Conservation (phyloP, 1,140 invertebrate species). For the Steinernema feltiae region DNA sequence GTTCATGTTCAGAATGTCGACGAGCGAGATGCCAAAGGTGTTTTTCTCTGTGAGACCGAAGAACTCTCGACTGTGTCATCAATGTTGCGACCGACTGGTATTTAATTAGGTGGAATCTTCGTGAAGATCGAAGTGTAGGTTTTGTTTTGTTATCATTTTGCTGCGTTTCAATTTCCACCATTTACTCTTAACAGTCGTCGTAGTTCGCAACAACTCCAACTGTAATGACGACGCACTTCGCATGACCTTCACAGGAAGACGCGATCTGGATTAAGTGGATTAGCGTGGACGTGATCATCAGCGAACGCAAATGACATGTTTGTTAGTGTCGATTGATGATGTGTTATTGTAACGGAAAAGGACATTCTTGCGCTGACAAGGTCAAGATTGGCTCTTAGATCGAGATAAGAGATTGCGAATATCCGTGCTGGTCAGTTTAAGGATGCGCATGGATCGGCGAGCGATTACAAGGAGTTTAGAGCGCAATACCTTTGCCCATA, state of each 20-base stretch:
- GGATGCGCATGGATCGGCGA: not conserved
- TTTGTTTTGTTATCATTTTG: no score
- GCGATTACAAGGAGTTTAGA: not conserved
- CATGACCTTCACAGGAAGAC: not conserved
- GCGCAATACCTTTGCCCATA: not conserved
- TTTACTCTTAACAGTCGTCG: not conserved
- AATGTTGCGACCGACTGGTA: no score
- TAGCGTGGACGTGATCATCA: not conserved
- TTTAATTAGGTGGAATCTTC: no score
- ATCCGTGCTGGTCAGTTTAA: not conserved
- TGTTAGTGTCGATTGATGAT: not conserved
- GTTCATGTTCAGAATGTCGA: no score
- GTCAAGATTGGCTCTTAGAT: not conserved
- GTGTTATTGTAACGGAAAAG: not conserved
- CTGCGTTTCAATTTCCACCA: no score
- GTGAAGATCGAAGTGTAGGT: no score
- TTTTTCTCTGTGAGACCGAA: no score
- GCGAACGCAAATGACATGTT: not conserved
- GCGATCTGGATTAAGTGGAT: conserved; percentile 4
- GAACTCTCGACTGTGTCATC: no score
- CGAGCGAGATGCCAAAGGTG: no score
- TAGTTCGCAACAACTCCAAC: not conserved
- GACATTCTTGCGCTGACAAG: not conserved
- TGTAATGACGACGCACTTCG: not conserved
- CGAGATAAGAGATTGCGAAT: not conserved